phyloP scores from a whole-genome alignment of 2,113 vertebrate genomes.

The Oreochromis spilurus region DNA sequence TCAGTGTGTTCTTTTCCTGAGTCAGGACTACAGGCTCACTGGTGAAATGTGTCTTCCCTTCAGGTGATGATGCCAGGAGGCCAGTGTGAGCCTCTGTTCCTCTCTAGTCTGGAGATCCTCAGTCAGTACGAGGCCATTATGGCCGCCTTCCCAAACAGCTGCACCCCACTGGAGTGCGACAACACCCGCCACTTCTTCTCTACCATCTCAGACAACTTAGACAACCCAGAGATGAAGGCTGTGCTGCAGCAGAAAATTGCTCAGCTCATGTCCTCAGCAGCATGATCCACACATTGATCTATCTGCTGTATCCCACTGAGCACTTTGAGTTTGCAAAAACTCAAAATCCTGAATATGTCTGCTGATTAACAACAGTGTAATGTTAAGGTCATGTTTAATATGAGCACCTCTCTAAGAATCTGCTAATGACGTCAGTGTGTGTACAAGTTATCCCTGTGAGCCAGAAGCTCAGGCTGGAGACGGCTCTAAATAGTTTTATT shows the following conservation, averaged over 20 bases:
- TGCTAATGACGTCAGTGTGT: not conserved
- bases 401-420: not conserved
- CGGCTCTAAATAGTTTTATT: not conserved
- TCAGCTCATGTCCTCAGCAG: constrained; percentile 67
- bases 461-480: not conserved
- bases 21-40: not conserved
- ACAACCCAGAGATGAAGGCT: constrained; percentile 74
- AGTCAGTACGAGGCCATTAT: constrained; percentile 80
- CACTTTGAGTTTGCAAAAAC: not conserved
- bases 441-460: not conserved
- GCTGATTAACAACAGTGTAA: not conserved
- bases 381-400: not conserved
- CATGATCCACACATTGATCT: not conserved
- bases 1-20: not conserved
- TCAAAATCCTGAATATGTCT: not conserved
- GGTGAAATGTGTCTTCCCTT: not conserved
- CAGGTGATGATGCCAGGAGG: constrained; percentile 83
- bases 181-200: constrained; percentile 86
- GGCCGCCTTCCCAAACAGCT: constrained; percentile 63
- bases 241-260: constrained; percentile 89
- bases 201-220: constrained; percentile 79
- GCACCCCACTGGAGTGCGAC: constrained; percentile 74
- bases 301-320: not conserved
- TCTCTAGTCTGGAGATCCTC: constrained; percentile 85
- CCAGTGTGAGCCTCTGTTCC: constrained; percentile 76